Evolutionary conservation across 2,113 vertebrate genomes (phyloP).

Genomic region (Thinocorus orbignyianus): DNA sequence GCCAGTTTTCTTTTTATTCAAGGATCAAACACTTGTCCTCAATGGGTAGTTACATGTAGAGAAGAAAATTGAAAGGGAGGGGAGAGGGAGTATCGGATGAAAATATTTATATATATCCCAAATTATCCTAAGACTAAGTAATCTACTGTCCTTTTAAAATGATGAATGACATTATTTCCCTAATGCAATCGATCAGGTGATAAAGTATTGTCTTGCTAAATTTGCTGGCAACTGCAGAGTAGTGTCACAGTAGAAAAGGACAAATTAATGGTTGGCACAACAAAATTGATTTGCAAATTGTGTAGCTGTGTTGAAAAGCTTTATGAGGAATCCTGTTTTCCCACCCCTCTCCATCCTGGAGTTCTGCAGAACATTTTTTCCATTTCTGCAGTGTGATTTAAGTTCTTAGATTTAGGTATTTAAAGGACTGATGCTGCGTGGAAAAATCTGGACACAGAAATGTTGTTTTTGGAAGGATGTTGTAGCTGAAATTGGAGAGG

Average conservation of each 20-base stretch:
- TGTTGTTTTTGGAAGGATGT: slow-evolving; percentile 26
- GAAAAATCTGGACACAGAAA: neutral
- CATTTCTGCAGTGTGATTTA: neutral
- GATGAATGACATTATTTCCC: neutral
- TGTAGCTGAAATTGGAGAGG: slow-evolving; percentile 12
- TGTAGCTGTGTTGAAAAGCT: neutral
- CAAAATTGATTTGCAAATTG: neutral
- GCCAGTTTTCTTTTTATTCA: neutral
- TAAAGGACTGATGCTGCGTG: neutral
- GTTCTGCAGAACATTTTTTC: neutral
- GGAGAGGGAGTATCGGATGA: neutral
- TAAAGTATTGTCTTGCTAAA: neutral
- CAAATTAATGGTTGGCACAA: neutral
- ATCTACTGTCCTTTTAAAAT: neutral
- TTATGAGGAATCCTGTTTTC: neutral
- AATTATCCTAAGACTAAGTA: neutral
- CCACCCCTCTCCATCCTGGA: rapidly evolving
- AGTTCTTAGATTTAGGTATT: neutral
- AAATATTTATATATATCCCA: neutral
- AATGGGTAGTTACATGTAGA: neutral
- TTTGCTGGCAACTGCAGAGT: neutral
- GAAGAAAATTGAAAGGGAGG: neutral
- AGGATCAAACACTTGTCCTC: neutral
- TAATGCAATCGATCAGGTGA: neutral
- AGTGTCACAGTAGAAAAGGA: neutral